Conservation (phyloP, 2,888 invertebrate genomes). For the Sesia apiformis region DNA sequence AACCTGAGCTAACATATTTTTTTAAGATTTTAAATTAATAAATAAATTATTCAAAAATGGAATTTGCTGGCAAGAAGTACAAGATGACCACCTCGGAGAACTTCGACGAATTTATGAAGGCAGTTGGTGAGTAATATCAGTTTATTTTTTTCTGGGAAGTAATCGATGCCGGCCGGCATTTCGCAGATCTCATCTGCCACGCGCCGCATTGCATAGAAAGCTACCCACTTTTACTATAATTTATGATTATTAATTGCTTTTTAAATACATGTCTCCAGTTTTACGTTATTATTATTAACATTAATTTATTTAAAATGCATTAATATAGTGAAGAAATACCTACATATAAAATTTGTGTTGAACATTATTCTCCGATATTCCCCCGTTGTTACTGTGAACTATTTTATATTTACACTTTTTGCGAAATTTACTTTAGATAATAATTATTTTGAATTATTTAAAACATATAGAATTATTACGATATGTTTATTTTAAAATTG, state of each 20-base stretch:
- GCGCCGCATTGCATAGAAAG: background rate
- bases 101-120: slow-evolving; percentile 93
- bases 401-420: too few species aligned
- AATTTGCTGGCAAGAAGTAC: slow-evolving; percentile 82
- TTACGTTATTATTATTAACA: too few species aligned
- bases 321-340: too few species aligned
- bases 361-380: too few species aligned
- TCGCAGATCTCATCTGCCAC: slow-evolving; percentile 11
- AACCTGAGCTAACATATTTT: slow-evolving; percentile 20
- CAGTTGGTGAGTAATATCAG: slow-evolving; percentile 81
- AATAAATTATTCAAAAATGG: slow-evolving; percentile 37
- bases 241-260: background rate
- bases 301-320: too few species aligned
- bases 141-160: slow-evolving; percentile 19
- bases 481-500: too few species aligned
- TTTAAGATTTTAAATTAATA: slow-evolving; percentile 11
- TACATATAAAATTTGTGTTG: too few species aligned
- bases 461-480: too few species aligned
- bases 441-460: too few species aligned
- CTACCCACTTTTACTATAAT: background rate
- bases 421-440: too few species aligned
- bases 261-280: too few species aligned
- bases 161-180: slow-evolving; percentile 43
- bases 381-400: too few species aligned
- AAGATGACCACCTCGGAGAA: slow-evolving; percentile 86